These are phyloP conservation scores for Neofelis nebulosa DNA, from an alignment of 2,113 vertebrate genomes.

Conservation along the genomic window DNA sequence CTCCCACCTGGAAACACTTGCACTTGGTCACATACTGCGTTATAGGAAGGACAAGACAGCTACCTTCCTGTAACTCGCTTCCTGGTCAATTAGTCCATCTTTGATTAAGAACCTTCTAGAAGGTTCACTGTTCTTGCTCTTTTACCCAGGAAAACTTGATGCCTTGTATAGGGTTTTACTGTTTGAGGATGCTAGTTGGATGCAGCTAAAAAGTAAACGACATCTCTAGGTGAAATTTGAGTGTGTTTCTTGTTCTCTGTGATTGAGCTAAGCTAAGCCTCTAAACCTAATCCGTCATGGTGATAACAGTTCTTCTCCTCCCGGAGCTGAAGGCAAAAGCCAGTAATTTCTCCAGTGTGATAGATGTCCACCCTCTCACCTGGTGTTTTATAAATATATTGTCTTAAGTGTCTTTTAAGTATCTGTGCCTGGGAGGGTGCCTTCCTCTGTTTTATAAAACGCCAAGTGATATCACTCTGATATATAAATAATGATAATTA, in stretches of 20 bases:
- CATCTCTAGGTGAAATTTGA: background rate
- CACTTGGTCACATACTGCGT: rapidly evolving
- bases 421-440: conserved; percentile 37
- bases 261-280: background rate
- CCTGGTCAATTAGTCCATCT: background rate
- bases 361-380: conserved; percentile 68
- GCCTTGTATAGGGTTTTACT: background rate
- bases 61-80: background rate
- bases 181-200: background rate
- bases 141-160: background rate
- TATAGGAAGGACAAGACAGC: background rate
- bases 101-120: background rate
- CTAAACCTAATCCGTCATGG: background rate
- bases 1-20: background rate
- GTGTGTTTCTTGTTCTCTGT: background rate
- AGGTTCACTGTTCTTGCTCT: background rate
- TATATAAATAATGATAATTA: conserved; percentile 69
- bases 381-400: background rate
- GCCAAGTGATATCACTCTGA: conserved; percentile 24
- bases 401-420: background rate
- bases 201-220: background rate
- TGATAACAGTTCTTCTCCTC: background rate
- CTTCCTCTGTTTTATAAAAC: conserved; percentile 60
- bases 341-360: background rate
- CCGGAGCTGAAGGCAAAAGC: background rate